Percentiles rank a stretch among this genome's conserved stretches.
Evolutionary conservation across 1,140 invertebrate genomes (phyloP).

Genomic region (Drosophila ficusphila): DNA sequence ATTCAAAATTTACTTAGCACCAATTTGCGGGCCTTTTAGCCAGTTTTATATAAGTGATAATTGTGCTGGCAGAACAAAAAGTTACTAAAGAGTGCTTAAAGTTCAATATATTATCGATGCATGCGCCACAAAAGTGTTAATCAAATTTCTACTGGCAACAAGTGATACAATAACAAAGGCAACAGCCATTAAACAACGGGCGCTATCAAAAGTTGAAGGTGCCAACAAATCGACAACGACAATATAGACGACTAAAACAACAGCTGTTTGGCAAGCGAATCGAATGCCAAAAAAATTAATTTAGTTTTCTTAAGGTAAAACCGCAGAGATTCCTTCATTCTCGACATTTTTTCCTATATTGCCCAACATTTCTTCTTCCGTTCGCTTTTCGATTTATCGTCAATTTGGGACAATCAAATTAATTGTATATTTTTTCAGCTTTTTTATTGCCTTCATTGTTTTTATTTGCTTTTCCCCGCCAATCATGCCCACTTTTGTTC

Average conservation of each 20-base stretch:
- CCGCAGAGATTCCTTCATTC: slow-evolving; percentile 27
- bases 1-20: slow-evolving; percentile 18
- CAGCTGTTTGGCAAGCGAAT: slow-evolving; percentile 38
- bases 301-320: slow-evolving; percentile 41
- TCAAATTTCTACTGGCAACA: slow-evolving; percentile 65
- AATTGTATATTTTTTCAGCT: slow-evolving; percentile 51
- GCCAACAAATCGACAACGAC: slow-evolving; percentile 44
- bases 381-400: slow-evolving; percentile 41
- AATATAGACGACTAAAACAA: slow-evolving; percentile 12
- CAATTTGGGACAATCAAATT: slow-evolving; percentile 67
- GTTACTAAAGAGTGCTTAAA: slow-evolving; percentile 44
- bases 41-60: slow-evolving; percentile 35
- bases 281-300: slow-evolving; percentile 36
- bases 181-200: slow-evolving; percentile 15
- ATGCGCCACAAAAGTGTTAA: slow-evolving; percentile 67
- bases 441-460: slow-evolving; percentile 49
- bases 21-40: slow-evolving; percentile 37
- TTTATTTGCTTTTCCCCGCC: slow-evolving; percentile 4
- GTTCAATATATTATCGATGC: slow-evolving; percentile 42
- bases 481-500: slow-evolving; percentile 20
- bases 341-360: not conserved
- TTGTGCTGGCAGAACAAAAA: slow-evolving; percentile 4
- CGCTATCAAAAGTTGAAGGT: slow-evolving; percentile 57
- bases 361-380: slow-evolving; percentile 23
- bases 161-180: slow-evolving; percentile 44